A percentile compares a stretch with the other conserved stretches of the same genome.
Evolutionary conservation across 2,113 vertebrate genomes (phyloP).

Genomic region (Engraulis encrasicolus): DNA sequence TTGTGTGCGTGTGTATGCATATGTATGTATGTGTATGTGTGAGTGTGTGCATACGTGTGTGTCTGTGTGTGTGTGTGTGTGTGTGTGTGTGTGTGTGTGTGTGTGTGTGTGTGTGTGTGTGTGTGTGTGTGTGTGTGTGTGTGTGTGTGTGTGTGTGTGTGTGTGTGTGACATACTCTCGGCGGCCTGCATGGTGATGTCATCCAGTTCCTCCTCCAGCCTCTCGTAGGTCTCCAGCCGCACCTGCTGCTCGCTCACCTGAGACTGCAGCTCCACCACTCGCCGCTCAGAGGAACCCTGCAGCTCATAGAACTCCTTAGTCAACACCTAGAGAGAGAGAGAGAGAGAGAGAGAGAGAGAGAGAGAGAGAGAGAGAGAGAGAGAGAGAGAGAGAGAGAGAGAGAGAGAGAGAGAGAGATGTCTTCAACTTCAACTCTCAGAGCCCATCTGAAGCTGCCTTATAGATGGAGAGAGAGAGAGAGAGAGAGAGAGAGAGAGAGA

Average conservation of each 20-base stretch:
- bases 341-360: constrained; percentile 34
- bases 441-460: too few relatives aligned
- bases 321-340: constrained; percentile 80
- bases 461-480: not conserved
- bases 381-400: not conserved
- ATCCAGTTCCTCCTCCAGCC: constrained; percentile 92
- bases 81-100: not conserved
- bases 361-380: not conserved
- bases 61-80: not conserved
- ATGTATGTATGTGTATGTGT: too few relatives aligned
- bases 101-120: not conserved
- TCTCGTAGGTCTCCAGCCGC: constrained; percentile 89
- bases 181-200: constrained; percentile 95
- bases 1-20: too few relatives aligned
- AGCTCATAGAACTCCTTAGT: constrained; percentile 97
- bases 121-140: not conserved
- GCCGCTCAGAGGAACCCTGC: constrained; percentile 90
- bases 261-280: constrained; percentile 84
- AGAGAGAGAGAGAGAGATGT: constrained; percentile 41
- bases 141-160: constrained; percentile 8
- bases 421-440: too few relatives aligned
- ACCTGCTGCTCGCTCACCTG: constrained; percentile 87
- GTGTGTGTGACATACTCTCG: constrained; percentile 82
- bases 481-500: not conserved
- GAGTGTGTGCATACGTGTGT: not conserved